These are phyloP conservation scores for Aporophyla lueneburgensis DNA, from an alignment of 2,888 invertebrate species.

Conservation along the genomic window DNA sequence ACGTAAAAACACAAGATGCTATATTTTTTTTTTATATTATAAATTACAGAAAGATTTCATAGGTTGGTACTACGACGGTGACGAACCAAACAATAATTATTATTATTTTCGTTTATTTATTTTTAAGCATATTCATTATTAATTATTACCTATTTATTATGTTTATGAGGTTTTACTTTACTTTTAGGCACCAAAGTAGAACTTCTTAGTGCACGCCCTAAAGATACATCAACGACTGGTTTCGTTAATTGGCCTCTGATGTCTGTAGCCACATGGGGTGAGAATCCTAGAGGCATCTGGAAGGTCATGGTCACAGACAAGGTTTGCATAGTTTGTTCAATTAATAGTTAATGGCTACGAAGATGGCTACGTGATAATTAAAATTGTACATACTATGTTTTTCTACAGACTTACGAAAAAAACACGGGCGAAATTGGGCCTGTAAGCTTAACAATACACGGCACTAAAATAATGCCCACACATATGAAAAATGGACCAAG, in stretches of 20 bases:
- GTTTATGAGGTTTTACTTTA: neutral
- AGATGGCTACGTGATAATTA: neutral
- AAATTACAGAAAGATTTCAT: neutral
- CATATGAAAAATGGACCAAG: conserved; percentile 91
- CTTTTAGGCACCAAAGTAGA: conserved; percentile 92
- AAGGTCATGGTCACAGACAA: conserved; percentile 85
- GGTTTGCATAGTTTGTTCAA: conserved; percentile 73
- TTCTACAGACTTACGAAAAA: conserved; percentile 78
- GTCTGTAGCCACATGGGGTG: conserved; percentile 98
- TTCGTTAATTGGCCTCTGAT: conserved; percentile 96
- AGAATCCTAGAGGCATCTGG: conserved; percentile 94
- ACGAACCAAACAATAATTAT: too few relatives aligned
- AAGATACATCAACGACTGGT: conserved; percentile 93
- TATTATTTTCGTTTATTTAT: too few relatives aligned
- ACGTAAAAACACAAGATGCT: neutral
- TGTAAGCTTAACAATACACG: conserved; percentile 93
- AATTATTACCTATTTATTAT: neutral
- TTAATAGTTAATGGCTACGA: neutral
- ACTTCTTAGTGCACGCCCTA: conserved; percentile 93
- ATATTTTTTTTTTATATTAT: too few relatives aligned
- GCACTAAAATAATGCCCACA: conserved; percentile 92
- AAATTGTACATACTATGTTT: neutral
- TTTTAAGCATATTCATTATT: too few relatives aligned
- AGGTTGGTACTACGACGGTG: too few relatives aligned
- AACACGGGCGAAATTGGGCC: conserved; percentile 92